A percentile compares a stretch with the other conserved stretches of the same genome.
Evolutionary conservation across 2,888 invertebrate species (phyloP).

Genomic region (Hartigia nigra): DNA sequence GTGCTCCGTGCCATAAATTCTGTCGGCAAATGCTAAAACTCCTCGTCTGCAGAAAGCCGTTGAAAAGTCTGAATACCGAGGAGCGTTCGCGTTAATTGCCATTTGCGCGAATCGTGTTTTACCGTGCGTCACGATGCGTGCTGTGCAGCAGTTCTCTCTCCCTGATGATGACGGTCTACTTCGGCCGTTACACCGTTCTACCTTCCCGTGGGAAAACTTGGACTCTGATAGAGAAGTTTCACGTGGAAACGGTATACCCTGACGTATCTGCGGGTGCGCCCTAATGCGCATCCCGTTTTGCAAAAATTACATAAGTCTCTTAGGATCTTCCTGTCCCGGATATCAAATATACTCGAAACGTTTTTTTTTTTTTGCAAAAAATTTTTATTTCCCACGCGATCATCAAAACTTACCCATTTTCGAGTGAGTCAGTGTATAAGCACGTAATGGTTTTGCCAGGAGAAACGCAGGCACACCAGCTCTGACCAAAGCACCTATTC

Average conservation of each 20-base stretch:
- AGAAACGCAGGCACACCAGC: constrained; percentile 61
- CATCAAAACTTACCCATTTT: constrained; percentile 56
- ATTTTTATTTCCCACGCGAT: neutral
- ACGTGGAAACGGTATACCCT: neutral
- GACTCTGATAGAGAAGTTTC: neutral
- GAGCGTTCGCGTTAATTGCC: constrained; percentile 10
- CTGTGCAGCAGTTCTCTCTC: constrained; percentile 1
- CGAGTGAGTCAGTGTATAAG: constrained; percentile 60
- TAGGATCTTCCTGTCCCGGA: neutral
- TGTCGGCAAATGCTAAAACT: neutral
- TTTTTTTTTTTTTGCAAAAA: neutral
- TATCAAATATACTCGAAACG: neutral
- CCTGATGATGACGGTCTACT: neutral
- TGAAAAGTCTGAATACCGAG: constrained; percentile 5
- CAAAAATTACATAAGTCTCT: neutral
- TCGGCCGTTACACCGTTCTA: neutral
- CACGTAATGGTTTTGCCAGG: constrained; percentile 58
- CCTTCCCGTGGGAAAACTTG: neutral
- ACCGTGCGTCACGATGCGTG: constrained; percentile 26
- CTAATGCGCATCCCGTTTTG: neutral
- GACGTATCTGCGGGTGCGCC: neutral
- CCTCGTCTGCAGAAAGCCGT: neutral
- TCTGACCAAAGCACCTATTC: constrained; percentile 59
- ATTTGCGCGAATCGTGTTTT: constrained; percentile 30
- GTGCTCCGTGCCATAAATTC: neutral